These are phyloP conservation scores for Discoglossus pictus DNA, from an alignment of 2,797 vertebrate genomes.

Conservation along the genomic window DNA sequence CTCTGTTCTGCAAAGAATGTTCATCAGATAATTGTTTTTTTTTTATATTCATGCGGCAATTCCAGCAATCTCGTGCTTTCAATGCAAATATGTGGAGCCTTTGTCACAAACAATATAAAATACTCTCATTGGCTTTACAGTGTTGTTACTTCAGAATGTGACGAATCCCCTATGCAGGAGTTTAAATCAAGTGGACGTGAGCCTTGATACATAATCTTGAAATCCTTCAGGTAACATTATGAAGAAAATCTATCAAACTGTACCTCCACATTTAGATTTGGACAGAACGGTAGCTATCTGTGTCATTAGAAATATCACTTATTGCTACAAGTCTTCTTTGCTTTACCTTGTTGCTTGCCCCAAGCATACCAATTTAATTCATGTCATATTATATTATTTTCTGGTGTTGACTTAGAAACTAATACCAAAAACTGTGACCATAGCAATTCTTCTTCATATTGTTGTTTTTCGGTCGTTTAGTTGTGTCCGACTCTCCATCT, in stretches of 20 bases:
- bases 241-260: too few species aligned
- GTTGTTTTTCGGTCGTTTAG: too few species aligned
- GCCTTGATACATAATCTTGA: too few species aligned
- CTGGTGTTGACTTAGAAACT: too few species aligned
- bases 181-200: constrained; percentile 1
- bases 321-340: too few species aligned
- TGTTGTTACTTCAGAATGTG: constrained; percentile 1
- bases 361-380: too few species aligned
- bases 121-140: background rate
- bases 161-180: background rate
- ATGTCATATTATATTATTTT: too few species aligned
- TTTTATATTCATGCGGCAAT: constrained; percentile 7
- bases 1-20: constrained; percentile 13
- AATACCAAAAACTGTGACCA: too few species aligned
- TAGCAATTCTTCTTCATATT: too few species aligned
- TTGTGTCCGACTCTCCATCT: too few species aligned
- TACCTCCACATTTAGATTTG: background rate
- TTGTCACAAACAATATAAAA: background rate
- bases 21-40: constrained; percentile 38
- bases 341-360: too few species aligned
- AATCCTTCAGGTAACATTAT: too few species aligned
- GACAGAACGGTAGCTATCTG: background rate
- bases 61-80: background rate
- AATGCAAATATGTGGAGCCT: constrained; percentile 7
- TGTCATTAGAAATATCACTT: background rate